Evolutionary conservation across 2,113 vertebrate genomes (phyloP), one percentile per base, ranked within the genome.

Genomic region (Microcebus griseorufus): DNA sequence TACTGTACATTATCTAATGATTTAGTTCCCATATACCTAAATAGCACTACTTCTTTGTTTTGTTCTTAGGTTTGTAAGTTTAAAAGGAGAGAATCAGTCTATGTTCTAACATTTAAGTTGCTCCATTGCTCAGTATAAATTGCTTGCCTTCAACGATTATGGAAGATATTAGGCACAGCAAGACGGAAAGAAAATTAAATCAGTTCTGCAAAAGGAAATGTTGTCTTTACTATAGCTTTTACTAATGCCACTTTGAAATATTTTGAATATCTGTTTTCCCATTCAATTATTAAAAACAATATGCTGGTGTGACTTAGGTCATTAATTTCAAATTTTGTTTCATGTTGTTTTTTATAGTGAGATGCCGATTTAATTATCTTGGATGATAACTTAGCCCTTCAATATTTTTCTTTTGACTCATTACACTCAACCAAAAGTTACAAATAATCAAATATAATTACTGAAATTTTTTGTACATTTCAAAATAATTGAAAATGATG

Each of bases 251-350:
- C 62, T 95, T 95, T 92, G 86, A 95, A 91, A 97, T 93, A 91
- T 89, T 79, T 86, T 45, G 67, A 91, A 20, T 88, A 95, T 93
- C 73, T 95, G 37, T 96, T 96, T 95, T 97, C 82, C 82, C 84
- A 23, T 80, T 97, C 58, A 94, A 83, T 97, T 96, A 95, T 96
- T 94, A 92, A 97, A 93, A 83, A 96, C 89, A 91, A 87, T 92
- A 87, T 29, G 48, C 51, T 83, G 20, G 1, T 70, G 93, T 86
- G 94, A 97, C 58, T 82, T 76, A 29, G 58, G 67, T 69, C 69
- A 96, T 92, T 96, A 91, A 79, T 95, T 96, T 48, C 78, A 62
- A 88, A 85, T 93, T 96, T 97, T 86, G n/a, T 67, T 82, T 80
- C 69, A 83, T 95, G 80, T 62, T 94, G 53, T 93, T 95, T 90